Conservation (phyloP, 1,140 invertebrate genomes). For the Drosophila mojavensis region DNA sequence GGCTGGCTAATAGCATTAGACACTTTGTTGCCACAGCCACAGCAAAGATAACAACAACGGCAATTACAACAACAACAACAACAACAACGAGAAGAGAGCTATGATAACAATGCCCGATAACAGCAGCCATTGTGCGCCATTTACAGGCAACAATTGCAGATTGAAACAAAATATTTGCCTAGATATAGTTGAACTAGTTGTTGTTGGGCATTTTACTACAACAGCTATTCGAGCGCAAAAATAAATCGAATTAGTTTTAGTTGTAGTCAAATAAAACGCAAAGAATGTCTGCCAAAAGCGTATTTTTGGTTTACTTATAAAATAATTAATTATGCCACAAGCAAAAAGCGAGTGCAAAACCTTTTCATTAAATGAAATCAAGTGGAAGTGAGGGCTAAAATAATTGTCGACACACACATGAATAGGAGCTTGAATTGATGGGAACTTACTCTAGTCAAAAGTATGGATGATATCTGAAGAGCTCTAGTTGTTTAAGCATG, state of each 20-base stretch:
- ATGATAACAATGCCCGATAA: slow-evolving; percentile 43
- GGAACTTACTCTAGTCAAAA: too few species aligned
- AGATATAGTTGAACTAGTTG: slow-evolving; percentile 11
- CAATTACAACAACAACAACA: slow-evolving; percentile 14
- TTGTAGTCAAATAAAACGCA: too few species aligned
- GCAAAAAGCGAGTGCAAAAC: not conserved
- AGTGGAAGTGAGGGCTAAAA: not conserved
- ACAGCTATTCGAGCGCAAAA: too few species aligned
- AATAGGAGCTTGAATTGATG: too few species aligned
- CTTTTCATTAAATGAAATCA: not conserved
- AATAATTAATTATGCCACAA: not conserved
- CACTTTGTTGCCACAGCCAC: slow-evolving; percentile 37
- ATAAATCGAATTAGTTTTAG: too few species aligned
- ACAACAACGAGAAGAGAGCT: not conserved
- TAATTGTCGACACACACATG: too few species aligned
- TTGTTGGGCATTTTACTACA: slow-evolving; percentile 16
- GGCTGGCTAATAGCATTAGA: slow-evolving; percentile 39
- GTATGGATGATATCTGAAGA: too few species aligned
- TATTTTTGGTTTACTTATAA: too few species aligned
- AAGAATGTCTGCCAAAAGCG: too few species aligned
- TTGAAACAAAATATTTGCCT: slow-evolving; percentile 66
- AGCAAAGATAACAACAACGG: slow-evolving; percentile 39
- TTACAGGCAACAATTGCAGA: slow-evolving; percentile 63
- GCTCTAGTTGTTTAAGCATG: too few species aligned
- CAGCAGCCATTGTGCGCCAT: slow-evolving; percentile 49